Conservation (phyloP, 2,888 invertebrate species). For the Malthinus seriepunctatus region DNA sequence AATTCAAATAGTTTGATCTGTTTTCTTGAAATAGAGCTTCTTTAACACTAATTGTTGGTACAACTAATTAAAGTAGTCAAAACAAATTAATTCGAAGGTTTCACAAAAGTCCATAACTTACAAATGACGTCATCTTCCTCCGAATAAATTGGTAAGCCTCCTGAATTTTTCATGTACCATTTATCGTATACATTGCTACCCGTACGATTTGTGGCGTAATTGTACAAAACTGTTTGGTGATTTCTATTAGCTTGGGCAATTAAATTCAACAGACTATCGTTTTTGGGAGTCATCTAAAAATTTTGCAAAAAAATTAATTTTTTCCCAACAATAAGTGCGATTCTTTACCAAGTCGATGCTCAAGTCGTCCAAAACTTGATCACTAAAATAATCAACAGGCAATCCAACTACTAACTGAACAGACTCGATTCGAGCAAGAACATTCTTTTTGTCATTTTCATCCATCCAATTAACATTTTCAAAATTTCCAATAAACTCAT, state of each 20-base stretch:
- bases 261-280: constrained; percentile 4
- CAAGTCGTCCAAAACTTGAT: constrained; percentile 14
- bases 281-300: constrained; percentile 7
- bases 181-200: constrained; percentile 7
- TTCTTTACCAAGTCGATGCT: constrained; percentile 11
- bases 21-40: not conserved
- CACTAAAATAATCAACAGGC: constrained; percentile 60
- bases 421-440: constrained; percentile 28
- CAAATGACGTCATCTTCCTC: constrained; percentile 6
- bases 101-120: not conserved
- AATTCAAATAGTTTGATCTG: constrained; percentile 12
- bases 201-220: not conserved
- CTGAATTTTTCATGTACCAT: constrained; percentile 1
- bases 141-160: not conserved
- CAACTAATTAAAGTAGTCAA: not conserved
- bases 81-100: not conserved
- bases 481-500: constrained; percentile 32
- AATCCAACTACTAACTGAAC: constrained; percentile 37
- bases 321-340: not conserved
- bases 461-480: constrained; percentile 38
- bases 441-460: constrained; percentile 28
- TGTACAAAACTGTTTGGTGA: not conserved
- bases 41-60: not conserved
- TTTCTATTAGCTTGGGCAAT: constrained; percentile 14
- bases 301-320: not conserved